These are phyloP conservation scores for Sula dactylatra DNA, from an alignment of 2,113 vertebrate genomes.

Conservation along the genomic window DNA sequence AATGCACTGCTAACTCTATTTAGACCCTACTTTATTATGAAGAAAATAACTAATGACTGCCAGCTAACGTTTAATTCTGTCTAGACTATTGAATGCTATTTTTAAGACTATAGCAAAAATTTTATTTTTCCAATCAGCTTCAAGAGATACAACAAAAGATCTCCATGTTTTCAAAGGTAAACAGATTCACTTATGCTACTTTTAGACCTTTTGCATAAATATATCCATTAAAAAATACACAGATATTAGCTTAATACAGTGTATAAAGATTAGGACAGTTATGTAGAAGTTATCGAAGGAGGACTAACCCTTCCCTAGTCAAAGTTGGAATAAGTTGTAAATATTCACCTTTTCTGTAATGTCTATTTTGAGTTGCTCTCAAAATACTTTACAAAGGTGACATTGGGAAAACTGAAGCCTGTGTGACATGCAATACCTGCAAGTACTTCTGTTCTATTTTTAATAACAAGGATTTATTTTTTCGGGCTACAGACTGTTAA, in stretches of 20 bases:
- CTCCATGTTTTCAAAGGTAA: not conserved
- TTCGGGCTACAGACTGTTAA: not conserved
- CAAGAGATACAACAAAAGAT: not conserved
- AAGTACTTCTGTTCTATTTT: not conserved
- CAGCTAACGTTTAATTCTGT: conserved; percentile 18
- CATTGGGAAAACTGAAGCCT: not conserved
- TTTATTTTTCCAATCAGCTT: not conserved
- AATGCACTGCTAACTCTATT: conserved; percentile 49
- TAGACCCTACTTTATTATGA: not conserved
- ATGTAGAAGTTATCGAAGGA: not conserved
- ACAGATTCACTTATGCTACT: not conserved
- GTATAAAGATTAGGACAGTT: not conserved
- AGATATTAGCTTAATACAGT: not conserved
- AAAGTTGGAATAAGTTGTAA: not conserved
- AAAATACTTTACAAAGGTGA: not conserved
- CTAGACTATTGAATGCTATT: not conserved
- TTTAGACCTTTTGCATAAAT: not conserved
- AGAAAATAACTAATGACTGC: conserved; percentile 29
- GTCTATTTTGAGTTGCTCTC: not conserved
- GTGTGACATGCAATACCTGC: not conserved
- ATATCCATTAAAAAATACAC: not conserved
- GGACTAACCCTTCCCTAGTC: not conserved
- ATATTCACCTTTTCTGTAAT: not conserved
- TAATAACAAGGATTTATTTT: not conserved
- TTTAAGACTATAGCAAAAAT: not conserved